Conservation (phyloP, 2,888 invertebrate species). For the Ormyrus pomaceus region DNA sequence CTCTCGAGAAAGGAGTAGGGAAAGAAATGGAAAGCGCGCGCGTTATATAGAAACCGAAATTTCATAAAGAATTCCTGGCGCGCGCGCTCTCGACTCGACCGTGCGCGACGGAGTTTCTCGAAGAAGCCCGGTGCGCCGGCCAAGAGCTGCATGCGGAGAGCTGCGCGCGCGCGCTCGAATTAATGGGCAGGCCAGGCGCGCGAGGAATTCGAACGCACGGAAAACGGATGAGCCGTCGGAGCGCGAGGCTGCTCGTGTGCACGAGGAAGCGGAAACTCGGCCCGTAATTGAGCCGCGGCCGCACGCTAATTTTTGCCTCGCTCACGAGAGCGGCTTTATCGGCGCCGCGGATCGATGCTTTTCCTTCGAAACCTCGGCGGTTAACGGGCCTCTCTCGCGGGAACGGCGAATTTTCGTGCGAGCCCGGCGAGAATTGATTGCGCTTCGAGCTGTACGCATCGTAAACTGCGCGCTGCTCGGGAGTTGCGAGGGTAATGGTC, state of each 20-base stretch:
- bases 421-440: no score
- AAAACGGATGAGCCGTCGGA: conserved; percentile 8
- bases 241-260: not conserved
- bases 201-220: conserved; percentile 7
- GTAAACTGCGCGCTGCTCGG: no score
- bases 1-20: conserved; percentile 3
- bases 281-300: not conserved
- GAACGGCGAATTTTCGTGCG: no score
- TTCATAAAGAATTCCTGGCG: conserved; percentile 57
- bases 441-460: no score
- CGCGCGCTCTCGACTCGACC: conserved; percentile 25
- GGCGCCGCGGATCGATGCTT: no score
- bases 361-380: no score
- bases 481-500: no score
- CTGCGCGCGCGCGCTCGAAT: not conserved
- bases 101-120: conserved; percentile 43
- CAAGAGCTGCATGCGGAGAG: no score
- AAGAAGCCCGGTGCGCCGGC: not conserved
- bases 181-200: not conserved
- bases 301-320: not conserved
- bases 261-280: conserved; percentile 10
- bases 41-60: conserved; percentile 53
- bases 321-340: no score
- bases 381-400: no score
- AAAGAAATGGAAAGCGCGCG: conserved; percentile 48